Evolutionary conservation across 2,797 vertebrate genomes (phyloP).

Genomic region (Aeoliscus strigatus): DNA sequence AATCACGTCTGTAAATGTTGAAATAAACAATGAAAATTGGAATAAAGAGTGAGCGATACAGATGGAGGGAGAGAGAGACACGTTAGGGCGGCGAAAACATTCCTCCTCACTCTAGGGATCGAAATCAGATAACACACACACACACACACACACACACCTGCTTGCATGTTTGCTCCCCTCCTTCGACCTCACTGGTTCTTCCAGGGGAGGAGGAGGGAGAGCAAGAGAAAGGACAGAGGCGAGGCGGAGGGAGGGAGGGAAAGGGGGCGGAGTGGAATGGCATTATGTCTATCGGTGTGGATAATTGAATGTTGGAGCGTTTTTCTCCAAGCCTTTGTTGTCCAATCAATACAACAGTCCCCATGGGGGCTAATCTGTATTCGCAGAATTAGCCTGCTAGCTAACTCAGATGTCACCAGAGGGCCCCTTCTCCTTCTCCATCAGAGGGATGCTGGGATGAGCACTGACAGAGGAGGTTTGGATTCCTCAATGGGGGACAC

Average conservation of each 20-base stretch:
- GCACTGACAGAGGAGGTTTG: too few species aligned
- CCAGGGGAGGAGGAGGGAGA: constrained; percentile 45
- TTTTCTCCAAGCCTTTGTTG: constrained; percentile 77
- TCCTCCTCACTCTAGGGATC: constrained; percentile 41
- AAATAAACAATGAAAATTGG: constrained; percentile 40
- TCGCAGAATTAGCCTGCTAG: constrained; percentile 77
- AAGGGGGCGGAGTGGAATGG: constrained; percentile 55
- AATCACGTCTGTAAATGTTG: constrained; percentile 25
- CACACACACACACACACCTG: constrained; percentile 22
- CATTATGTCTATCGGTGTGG: constrained; percentile 78
- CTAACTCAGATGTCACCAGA: constrained; percentile 71
- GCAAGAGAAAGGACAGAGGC: constrained; percentile 6
- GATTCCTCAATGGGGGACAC: too few species aligned
- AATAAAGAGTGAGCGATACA: constrained; percentile 17
- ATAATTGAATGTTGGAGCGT: constrained; percentile 79
- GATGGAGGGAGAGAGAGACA: constrained; percentile 2
- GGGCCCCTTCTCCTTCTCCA: constrained; percentile 24
- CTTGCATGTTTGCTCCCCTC: constrained; percentile 34
- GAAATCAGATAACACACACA: constrained; percentile 48
- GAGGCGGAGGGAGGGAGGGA: constrained; percentile 5
- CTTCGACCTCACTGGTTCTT: constrained; percentile 46
- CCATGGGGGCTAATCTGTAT: constrained; percentile 80
- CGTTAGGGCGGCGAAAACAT: constrained; percentile 22
- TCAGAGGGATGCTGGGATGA: constrained; percentile 33
- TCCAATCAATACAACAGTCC: constrained; percentile 76